Conservation (phyloP, 2,113 vertebrate genomes). For the Upupa epops region DNA sequence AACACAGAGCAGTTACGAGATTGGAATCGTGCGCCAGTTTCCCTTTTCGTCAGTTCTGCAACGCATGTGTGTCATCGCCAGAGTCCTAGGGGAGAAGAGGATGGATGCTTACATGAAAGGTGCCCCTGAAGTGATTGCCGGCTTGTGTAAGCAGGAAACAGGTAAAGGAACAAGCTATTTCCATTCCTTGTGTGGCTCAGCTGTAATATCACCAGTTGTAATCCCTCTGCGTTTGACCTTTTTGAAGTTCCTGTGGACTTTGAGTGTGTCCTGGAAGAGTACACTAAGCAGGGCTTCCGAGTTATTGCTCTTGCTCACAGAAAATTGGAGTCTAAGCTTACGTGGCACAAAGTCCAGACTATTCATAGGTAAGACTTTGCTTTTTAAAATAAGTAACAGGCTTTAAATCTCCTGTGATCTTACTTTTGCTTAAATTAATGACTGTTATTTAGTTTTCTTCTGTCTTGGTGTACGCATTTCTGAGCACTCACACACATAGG, state of each 20-base stretch:
- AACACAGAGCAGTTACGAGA: slow-evolving; percentile 86
- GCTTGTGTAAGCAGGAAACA: slow-evolving; percentile 90
- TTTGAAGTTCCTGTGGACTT: slow-evolving; percentile 88
- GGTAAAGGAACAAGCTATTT: slow-evolving; percentile 69
- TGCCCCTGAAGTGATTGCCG: slow-evolving; percentile 90
- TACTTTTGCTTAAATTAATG: not conserved
- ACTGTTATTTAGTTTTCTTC: not conserved
- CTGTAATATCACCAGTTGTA: not conserved
- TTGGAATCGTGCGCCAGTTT: slow-evolving; percentile 96
- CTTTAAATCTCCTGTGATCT: no score
- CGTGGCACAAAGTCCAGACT: slow-evolving; percentile 96
- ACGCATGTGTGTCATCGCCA: slow-evolving; percentile 91
- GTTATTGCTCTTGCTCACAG: slow-evolving; percentile 96
- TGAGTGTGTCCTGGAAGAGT: slow-evolving; percentile 86
- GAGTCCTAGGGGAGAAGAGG: slow-evolving; percentile 88
- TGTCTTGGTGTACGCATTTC: not conserved
- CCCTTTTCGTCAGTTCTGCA: slow-evolving; percentile 94
- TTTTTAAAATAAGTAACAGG: not conserved
- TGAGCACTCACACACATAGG: not conserved
- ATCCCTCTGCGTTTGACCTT: not conserved
- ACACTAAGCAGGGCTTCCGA: slow-evolving; percentile 94
- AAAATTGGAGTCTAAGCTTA: slow-evolving; percentile 91
- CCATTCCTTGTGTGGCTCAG: not conserved
- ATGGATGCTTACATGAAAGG: slow-evolving; percentile 97
- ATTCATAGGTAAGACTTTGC: slow-evolving; percentile 82